Base-by-base conservation (phyloP, 2,888 invertebrate genomes). In the Pemphredon lugubris region DNA sequence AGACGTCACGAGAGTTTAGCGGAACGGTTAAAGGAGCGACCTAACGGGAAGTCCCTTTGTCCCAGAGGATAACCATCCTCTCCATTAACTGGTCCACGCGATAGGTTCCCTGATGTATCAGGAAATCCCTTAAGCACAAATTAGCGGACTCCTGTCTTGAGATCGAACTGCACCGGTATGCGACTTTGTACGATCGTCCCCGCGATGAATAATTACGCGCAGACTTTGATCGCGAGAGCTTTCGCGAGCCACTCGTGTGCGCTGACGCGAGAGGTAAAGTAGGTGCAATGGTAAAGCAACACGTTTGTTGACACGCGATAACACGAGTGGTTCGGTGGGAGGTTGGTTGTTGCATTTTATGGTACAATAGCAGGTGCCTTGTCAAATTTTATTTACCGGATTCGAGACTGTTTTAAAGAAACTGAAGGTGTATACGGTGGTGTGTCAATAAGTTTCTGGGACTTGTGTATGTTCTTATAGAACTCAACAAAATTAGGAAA, bases 1-100 rank as follows among this genome's bases (percentile, higher is more conserved):
- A 81, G 79, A 77, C 69, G 74, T 81, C 81, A 71, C 67, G 79
- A 65, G 75, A 81, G 77, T 82, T 82, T 82, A 82, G 79, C 63
- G 70, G 82, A 79, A 77, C 79, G 73, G 71, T 79, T 79, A 73
- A 77, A 77, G 73, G 77, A 67, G 59, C 71, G 60, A 71, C 61
- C 68, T 74, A 78, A 77, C 75, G 81, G 78, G 76, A 78, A 71
- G 74, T 73, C 75, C 73, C 75, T 77, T 77, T 75, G 77, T 81
- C 77, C 72, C 79, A 54, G 37, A 61, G 75, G 73, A 79, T 75
- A 77, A 75, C 75, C 73, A 65, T 75, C 65, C 73, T 79, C 63
- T 75, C 59, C 77, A 55, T 81, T 73, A 78, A 71, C 66, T 42
- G 66, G 72, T 60, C 72, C 51, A 16, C 26, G 45, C 61, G 63